A percentile compares a stretch with the other conserved stretches of the same genome.
Evolutionary conservation across 2,888 invertebrate species (phyloP).

Genomic region (Gastracanthus pulcherrimus): DNA sequence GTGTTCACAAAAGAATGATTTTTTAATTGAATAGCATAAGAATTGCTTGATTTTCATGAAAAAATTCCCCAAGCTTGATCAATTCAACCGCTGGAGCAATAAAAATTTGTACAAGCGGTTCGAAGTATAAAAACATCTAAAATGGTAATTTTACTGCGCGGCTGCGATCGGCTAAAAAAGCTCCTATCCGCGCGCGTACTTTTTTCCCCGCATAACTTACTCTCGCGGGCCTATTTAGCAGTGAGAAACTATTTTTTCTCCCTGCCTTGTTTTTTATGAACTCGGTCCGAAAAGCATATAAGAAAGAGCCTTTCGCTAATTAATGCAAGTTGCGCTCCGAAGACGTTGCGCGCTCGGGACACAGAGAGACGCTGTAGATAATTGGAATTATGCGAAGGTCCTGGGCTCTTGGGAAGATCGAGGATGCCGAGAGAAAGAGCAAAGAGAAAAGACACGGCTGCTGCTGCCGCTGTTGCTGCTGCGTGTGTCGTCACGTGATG

Average conservation of each 20-base stretch:
- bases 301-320: constrained; percentile 20
- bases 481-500: constrained; percentile 70
- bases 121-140: neutral
- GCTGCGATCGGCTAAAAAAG: neutral
- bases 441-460: constrained; percentile 52
- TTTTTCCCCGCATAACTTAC: constrained; percentile 35
- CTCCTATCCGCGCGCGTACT: neutral
- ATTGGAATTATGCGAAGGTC: constrained; percentile 74
- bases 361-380: constrained; percentile 63
- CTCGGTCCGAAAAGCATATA: no score
- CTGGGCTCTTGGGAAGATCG: constrained; percentile 59
- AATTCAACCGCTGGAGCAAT: constrained; percentile 6
- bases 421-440: constrained; percentile 47
- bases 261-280: constrained; percentile 11
- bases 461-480: neutral
- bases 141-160: constrained; percentile 43
- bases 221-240: neutral
- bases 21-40: no score
- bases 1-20: neutral
- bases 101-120: constrained; percentile 43
- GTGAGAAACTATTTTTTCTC: constrained; percentile 1
- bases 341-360: neutral
- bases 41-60: constrained; percentile 5
- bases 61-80: neutral
- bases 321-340: constrained; percentile 34